Base-by-base conservation (phyloP, 2,888 invertebrate species). In the Stratiomys singularior region DNA sequence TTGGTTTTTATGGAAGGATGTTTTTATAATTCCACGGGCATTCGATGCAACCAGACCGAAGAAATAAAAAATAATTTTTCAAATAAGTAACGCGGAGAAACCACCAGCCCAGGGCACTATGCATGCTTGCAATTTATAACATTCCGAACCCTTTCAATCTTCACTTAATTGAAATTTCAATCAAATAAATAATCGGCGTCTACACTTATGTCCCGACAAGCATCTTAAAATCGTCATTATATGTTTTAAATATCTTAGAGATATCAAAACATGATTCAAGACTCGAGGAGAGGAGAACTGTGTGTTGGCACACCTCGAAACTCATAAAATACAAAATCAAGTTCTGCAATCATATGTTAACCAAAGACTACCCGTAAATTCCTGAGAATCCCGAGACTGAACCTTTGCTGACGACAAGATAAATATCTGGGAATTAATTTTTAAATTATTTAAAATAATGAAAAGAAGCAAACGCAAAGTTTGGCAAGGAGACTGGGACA, bases 171-270 rank as follows among this genome's bases (percentile, higher is more conserved):
- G 60, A 25, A 60, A 60, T 25, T 60, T 84, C 85, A 85, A 86
- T 86, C 85, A 86, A 86, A 86, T 86, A 85, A 86, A 85, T 84
- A 86, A 85, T 85, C 85, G 86, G 86, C 85, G 86, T 86, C 85
- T 85, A 83, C 84, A 85, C 84, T 86, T 85, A 85, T 85, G 85
- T 86, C 86, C n/a, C 60, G 44, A 76, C 46, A 76, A 76, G 76
- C 60, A 76, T 63, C 46, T 63, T 30, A 63, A 76, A 58, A 76
- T 63, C 63, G 25, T 56, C 72, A 72, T 58, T 56, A 30, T 56
- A 72, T 72, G 47, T 58, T 30, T 21, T 47, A 71, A 67, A 37
- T 47, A 71, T 52, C 52, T 30, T 52, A n/a, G 5, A 72, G 30
- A 56, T 58, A 52, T 72, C 52, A 1, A 25, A n/a, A 72, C 58